Conservation (phyloP, 2,797 vertebrate genomes). For the Gymnothorax javanicus region DNA sequence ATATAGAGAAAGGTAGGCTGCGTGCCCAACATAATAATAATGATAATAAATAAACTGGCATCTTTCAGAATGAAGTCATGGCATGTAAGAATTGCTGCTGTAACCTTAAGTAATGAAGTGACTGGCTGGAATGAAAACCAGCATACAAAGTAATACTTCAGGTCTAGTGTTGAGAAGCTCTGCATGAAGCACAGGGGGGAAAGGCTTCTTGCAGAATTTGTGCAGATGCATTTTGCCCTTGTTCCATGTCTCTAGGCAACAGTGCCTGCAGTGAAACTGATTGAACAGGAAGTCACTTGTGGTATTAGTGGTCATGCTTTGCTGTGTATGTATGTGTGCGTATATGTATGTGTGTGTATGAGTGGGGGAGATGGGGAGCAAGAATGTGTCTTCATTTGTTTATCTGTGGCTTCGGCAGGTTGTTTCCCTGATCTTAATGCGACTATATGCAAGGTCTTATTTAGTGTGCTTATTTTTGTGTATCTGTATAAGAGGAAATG, state of each 20-base stretch:
- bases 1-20: no score
- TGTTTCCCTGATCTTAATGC: constrained; percentile 24
- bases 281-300: constrained; percentile 80
- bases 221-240: constrained; percentile 47
- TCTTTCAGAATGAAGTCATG: no score
- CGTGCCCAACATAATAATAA: no score
- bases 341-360: constrained; percentile 48
- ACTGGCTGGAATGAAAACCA: no score
- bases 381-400: constrained; percentile 32
- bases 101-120: no score
- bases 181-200: neutral
- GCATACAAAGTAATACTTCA: neutral
- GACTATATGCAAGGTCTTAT: constrained; percentile 2
- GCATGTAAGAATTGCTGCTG: no score
- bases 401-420: constrained; percentile 37
- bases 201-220: constrained; percentile 17
- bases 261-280: constrained; percentile 57
- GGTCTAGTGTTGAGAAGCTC: neutral
- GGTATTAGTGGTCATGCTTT: constrained; percentile 71
- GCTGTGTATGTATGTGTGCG: constrained; percentile 68
- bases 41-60: no score
- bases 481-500: neutral
- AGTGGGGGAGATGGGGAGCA: constrained; percentile 18
- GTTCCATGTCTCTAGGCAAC: constrained; percentile 58
- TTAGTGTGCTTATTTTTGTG: constrained; percentile 44